Evolutionary conservation across 2,888 invertebrate species (phyloP).

Genomic region (Drosophila macrothrix): DNA sequence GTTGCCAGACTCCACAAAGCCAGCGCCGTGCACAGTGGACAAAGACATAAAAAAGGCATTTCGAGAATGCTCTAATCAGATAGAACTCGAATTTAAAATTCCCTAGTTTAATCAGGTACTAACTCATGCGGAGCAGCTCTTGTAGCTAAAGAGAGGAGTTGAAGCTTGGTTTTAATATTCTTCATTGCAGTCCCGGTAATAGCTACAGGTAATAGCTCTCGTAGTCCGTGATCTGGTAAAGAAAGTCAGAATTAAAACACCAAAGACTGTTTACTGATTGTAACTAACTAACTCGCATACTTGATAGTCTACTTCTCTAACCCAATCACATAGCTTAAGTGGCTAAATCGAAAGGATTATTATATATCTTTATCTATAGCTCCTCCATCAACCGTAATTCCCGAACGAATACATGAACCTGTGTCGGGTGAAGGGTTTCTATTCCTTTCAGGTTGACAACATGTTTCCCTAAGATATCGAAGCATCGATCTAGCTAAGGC

Average conservation of each 20-base stretch:
- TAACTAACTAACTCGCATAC: background rate
- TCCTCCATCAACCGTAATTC: background rate
- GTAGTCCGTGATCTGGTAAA: background rate
- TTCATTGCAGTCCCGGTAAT: background rate
- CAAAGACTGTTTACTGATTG: background rate
- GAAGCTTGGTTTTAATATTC: background rate
- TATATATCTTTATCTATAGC: background rate
- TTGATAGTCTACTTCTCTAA: background rate
- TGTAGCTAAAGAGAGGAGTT: background rate
- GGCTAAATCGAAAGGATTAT: background rate
- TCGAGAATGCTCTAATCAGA: background rate
- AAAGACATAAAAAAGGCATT: background rate
- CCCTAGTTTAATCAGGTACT: background rate
- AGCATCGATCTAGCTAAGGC: background rate
- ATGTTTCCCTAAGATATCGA: background rate
- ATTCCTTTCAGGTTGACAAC: background rate
- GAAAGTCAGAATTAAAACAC: too few relatives aligned
- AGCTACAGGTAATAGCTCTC: background rate
- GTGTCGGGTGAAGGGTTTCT: background rate
- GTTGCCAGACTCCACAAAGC: conserved; percentile 45
- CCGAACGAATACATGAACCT: background rate
- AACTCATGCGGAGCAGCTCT: background rate
- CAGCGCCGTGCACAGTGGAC: conserved; percentile 46
- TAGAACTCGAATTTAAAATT: background rate
- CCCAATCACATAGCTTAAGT: background rate